phyloP scores from a whole-genome alignment of 2,797 vertebrate genomes.

The Cuniculus paca region DNA sequence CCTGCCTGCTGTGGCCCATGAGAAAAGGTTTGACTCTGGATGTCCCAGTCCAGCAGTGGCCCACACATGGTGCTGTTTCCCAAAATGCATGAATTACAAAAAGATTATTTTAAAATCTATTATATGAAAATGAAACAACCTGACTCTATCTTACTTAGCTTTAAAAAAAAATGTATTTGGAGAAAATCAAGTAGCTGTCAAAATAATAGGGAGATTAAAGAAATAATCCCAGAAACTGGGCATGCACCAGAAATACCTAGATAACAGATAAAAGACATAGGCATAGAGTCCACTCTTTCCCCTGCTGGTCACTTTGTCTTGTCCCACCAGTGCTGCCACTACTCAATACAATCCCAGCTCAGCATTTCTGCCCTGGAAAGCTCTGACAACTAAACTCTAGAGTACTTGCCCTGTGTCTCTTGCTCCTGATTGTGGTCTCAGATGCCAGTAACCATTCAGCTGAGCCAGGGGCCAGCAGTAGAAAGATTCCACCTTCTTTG shows the following conservation, averaged over 20 bases:
- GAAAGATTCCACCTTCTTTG: neutral
- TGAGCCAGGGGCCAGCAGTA: neutral
- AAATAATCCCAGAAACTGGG: neutral
- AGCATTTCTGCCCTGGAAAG: neutral
- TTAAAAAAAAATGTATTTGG: neutral
- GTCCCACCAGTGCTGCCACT: too few relatives aligned
- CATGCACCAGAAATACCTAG: neutral
- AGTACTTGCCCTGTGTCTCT: neutral
- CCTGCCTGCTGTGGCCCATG: too few relatives aligned
- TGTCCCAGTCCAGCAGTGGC: too few relatives aligned
- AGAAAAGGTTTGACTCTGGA: too few relatives aligned
- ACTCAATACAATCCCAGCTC: too few relatives aligned
- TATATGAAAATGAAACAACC: neutral
- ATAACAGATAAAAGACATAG: neutral
- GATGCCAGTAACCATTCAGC: neutral
- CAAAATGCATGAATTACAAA: neutral
- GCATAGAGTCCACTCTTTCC: neutral
- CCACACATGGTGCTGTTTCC: too few relatives aligned
- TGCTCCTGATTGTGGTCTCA: neutral
- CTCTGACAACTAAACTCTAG: neutral
- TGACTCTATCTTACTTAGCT: neutral
- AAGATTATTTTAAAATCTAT: neutral
- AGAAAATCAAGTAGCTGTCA: neutral
- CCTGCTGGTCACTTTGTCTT: neutral
- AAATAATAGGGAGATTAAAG: neutral